Evolutionary conservation across 2,113 vertebrate genomes (phyloP), one percentile per base, ranked within the genome.

Genomic region (Carettochelys insculpta): DNA sequence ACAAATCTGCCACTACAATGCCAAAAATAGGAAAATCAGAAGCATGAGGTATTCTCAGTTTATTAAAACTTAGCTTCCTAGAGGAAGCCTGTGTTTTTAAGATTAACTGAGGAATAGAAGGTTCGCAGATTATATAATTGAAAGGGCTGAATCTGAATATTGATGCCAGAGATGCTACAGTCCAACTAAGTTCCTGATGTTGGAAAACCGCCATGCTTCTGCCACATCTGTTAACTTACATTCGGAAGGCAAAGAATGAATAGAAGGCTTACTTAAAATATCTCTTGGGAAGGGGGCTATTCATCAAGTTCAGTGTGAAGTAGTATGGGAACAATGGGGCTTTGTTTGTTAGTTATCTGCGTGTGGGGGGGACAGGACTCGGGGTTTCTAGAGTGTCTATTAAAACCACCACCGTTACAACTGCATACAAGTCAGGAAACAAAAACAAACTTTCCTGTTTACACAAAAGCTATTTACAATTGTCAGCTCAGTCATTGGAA

Each of bases 151-250:
- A n/a, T n/a, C n/a, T n/a, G n/a, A n/a, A n/a, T n/a, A n/a, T n/a
- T n/a, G n/a, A n/a, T n/a, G n/a, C n/a, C n/a, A n/a, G n/a, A n/a
- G n/a, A n/a, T n/a, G n/a, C n/a, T n/a, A n/a, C n/a, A n/a, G n/a
- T n/a, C 91, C 45, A 86, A 34, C 83, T 51, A 41, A 79, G 82
- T 50, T 54, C 76, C 71, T 95, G 73, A 48, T 45, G 95, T 93
- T 38, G 43, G 87, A 53, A 93, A 88, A 20, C 6, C 4, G 29
- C 76, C 16, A 84, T 47, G 25, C 78, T 91, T 83, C 77, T 83
- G 83, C 82, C 73, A 48, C 47, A 87, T 45, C 38, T 56, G 8
- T 83, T 90, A n/a, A 88, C 43, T 76, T 78, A 94, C 77, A 5
- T 38, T 86, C 25, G 68, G n/a, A 90, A 82, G 61, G 47, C 78